These are phyloP conservation scores for Zaprionus taronus DNA, from an alignment of 1,140 invertebrate species.

Conservation along the genomic window DNA sequence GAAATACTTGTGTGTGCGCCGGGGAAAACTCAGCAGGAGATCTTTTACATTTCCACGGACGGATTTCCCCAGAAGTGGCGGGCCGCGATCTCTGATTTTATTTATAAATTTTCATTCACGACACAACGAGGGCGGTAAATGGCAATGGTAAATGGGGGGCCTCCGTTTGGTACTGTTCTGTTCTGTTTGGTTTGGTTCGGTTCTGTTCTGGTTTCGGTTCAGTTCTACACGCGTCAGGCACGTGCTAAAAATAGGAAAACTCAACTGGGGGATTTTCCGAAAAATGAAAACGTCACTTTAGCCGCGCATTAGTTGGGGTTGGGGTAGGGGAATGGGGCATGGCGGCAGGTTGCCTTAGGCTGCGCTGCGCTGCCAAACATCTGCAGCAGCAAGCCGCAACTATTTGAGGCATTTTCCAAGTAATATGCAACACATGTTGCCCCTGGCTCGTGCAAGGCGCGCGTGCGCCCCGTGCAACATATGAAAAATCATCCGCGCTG, in stretches of 20 bases:
- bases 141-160: slow-evolving; percentile 30
- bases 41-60: slow-evolving; percentile 54
- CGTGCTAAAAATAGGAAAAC: slow-evolving; percentile 44
- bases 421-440: slow-evolving; percentile 62
- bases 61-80: slow-evolving; percentile 55
- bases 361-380: slow-evolving; percentile 40
- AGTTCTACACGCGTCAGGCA: slow-evolving; percentile 37
- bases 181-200: slow-evolving; percentile 3
- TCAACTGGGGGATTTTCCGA: slow-evolving; percentile 56
- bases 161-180: not conserved
- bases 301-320: slow-evolving; percentile 47
- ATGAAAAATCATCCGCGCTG: slow-evolving; percentile 38
- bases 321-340: slow-evolving; percentile 3
- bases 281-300: slow-evolving; percentile 60
- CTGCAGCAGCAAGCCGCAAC: slow-evolving; percentile 39
- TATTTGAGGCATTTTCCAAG: slow-evolving; percentile 58
- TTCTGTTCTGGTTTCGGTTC: slow-evolving; percentile 19
- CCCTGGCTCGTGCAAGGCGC: slow-evolving; percentile 16
- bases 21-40: slow-evolving; percentile 57
- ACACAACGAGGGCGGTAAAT: slow-evolving; percentile 47
- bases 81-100: slow-evolving; percentile 35
- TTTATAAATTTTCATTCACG: slow-evolving; percentile 59
- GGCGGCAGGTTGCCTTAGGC: not conserved
- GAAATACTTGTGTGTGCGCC: slow-evolving; percentile 12
- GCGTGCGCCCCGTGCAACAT: slow-evolving; percentile 42